phyloP scores from a whole-genome alignment of 2,888 invertebrate species.

The Dexiosoma caninum region DNA sequence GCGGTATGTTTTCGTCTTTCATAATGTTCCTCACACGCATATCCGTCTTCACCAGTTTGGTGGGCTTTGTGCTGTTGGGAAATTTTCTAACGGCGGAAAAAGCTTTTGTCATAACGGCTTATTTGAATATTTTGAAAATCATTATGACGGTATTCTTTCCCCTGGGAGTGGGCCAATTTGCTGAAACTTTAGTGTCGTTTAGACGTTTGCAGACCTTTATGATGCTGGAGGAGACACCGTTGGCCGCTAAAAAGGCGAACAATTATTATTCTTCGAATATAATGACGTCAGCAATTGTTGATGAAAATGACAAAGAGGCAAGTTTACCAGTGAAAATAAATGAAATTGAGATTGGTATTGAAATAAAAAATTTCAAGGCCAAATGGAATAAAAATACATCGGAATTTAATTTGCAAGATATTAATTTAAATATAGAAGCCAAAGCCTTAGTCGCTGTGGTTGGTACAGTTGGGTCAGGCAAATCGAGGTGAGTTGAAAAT shows the following conservation, averaged over 20 bases:
- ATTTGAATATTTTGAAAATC: conserved; percentile 90
- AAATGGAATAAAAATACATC: conserved; percentile 82
- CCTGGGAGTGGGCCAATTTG: conserved; percentile 81
- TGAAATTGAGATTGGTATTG: conserved; percentile 77
- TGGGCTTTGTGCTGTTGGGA: conserved; percentile 85
- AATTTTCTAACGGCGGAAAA: conserved; percentile 87
- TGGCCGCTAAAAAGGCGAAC: conserved; percentile 67
- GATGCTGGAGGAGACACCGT: conserved; percentile 80
- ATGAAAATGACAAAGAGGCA: conserved; percentile 66
- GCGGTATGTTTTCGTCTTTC: conserved; percentile 87
- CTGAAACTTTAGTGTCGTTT: conserved; percentile 82
- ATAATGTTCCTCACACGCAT: conserved; percentile 92
- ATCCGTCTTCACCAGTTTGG: conserved; percentile 89
- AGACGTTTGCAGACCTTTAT: conserved; percentile 80
- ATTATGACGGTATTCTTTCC: conserved; percentile 94
- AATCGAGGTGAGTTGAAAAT: conserved; percentile 73
- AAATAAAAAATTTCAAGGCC: conserved; percentile 82
- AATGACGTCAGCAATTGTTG: conserved; percentile 57
- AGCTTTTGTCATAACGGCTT: conserved; percentile 91
- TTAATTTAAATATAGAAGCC: conserved; percentile 82
- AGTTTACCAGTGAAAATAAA: conserved; percentile 38
- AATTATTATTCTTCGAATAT: conserved; percentile 26
- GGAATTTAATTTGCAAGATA: conserved; percentile 83
- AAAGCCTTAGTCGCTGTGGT: conserved; percentile 84
- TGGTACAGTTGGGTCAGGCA: conserved; percentile 85